Evolutionary conservation across 1,140 invertebrate species (phyloP).

Genomic region (Solen grandis): DNA sequence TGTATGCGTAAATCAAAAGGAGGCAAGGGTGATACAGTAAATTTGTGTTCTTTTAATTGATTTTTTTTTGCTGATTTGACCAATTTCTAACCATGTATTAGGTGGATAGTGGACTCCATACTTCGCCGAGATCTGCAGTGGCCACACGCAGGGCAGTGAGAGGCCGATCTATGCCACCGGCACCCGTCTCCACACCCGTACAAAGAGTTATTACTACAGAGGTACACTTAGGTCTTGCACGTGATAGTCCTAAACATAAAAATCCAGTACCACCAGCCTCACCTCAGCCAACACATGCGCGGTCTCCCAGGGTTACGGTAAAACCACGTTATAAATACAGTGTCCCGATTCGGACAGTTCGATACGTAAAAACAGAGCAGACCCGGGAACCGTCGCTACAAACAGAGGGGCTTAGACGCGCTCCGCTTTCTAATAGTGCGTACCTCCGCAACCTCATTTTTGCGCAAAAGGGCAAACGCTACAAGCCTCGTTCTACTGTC

Average conservation of each 20-base stretch:
- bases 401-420: conserved; percentile 48
- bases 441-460: conserved; percentile 54
- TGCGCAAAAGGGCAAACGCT: conserved; percentile 19
- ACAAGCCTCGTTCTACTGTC: conserved; percentile 22
- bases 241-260: conserved; percentile 50
- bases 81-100: conserved; percentile 47
- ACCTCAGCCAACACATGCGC: conserved; percentile 12
- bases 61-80: too few species aligned
- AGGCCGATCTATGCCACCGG: conserved; percentile 45
- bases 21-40: too few species aligned
- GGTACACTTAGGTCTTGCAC: conserved; percentile 51
- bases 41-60: too few species aligned
- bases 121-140: conserved; percentile 45
- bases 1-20: neutral
- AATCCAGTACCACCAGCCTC: conserved; percentile 56
- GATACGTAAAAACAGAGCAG: neutral
- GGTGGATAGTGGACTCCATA: conserved; percentile 49
- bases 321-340: conserved; percentile 47
- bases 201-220: conserved; percentile 11
- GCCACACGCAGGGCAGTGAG: conserved; percentile 22
- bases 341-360: conserved; percentile 26
- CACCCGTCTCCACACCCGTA: neutral
- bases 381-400: conserved; percentile 37
- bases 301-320: conserved; percentile 42
- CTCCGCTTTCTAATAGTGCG: conserved; percentile 48